Evolutionary conservation across 2,888 invertebrate species (phyloP), one percentile per base, ranked within the genome.

Genomic region (Heliconius cydno): DNA sequence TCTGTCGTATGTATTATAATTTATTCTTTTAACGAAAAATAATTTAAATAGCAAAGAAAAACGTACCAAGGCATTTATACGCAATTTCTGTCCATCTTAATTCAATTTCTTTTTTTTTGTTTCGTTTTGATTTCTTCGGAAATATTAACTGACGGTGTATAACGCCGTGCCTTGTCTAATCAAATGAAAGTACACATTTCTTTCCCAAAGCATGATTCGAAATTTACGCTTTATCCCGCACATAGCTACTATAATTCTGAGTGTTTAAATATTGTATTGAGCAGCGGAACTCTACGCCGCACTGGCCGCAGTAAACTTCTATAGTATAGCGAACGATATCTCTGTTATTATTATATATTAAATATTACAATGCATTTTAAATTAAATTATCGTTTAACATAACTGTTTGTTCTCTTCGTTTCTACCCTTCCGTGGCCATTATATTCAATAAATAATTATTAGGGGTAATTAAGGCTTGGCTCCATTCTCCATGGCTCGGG

Each of bases 371-470:
- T 30, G 13, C 52, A 52, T 10, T 46, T 46, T 71, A 28, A 71
- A 52, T 71, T 28, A 52, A 9, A 52, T 19, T 28, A 71, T 52
- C 28, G 15, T 71, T 71, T 71, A 52, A 19, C 19, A 52, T 1
- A 10, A 46, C 28, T 71, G 71, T 71, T 72, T 57, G 34, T 30
- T 30, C 34, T 30, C 22, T 57, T 57, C 57, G 57, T 57, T 73
- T 7, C 52, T 22, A 46, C 10, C 68, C 57, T 13, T 73, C 57
- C 57, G 30, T 19, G 57, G 13, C 13, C 34, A 57, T 73, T 73
- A 57, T 73, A 57, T 73, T 34, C 57, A 73, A 60, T 73, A 60
- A 60, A 73, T 73, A 60, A 73, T 34, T 34, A 34, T 73, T 70
- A 70, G 30, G 34, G 73, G n/a, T 73, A 73, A 60, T 73, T n/a